Conservation (phyloP, 2,113 vertebrate genomes). For the Dissostichus mawsoni region DNA sequence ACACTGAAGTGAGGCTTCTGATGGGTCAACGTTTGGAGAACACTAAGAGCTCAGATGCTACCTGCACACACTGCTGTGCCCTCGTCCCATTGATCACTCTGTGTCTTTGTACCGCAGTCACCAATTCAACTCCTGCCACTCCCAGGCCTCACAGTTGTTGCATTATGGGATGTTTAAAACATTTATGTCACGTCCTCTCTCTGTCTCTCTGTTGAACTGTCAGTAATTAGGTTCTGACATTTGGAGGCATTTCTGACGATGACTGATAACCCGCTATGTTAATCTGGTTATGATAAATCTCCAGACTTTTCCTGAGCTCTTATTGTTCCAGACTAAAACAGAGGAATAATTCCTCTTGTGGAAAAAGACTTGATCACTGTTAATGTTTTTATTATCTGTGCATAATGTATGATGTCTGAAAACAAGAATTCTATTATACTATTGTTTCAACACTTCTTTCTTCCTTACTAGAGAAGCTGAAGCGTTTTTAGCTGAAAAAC, state of each 20-base stretch:
- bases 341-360: slow-evolving; percentile 42
- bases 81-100: slow-evolving; percentile 36
- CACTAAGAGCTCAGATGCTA: slow-evolving; percentile 76
- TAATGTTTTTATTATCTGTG: slow-evolving; percentile 78
- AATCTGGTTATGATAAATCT: slow-evolving; percentile 21
- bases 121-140: slow-evolving; percentile 19
- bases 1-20: slow-evolving; percentile 61
- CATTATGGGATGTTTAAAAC: slow-evolving; percentile 52
- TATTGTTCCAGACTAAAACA: slow-evolving; percentile 31
- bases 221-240: slow-evolving; percentile 49
- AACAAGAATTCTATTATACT: slow-evolving; percentile 77
- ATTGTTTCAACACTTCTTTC: slow-evolving; percentile 83
- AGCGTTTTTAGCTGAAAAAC: slow-evolving; percentile 63
- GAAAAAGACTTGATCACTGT: slow-evolving; percentile 68
- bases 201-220: slow-evolving; percentile 27
- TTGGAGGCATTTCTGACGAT: slow-evolving; percentile 42
- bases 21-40: slow-evolving; percentile 82
- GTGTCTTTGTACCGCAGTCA: slow-evolving; percentile 13
- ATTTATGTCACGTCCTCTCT: slow-evolving; percentile 22
- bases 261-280: slow-evolving; percentile 5
- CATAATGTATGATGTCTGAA: slow-evolving; percentile 79
- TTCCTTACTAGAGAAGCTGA: slow-evolving; percentile 61
- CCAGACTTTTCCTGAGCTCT: slow-evolving; percentile 47
- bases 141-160: slow-evolving; percentile 43
- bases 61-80: slow-evolving; percentile 43